Conservation (phyloP, 1,140 invertebrate species). For the Eupeodes corollae region DNA sequence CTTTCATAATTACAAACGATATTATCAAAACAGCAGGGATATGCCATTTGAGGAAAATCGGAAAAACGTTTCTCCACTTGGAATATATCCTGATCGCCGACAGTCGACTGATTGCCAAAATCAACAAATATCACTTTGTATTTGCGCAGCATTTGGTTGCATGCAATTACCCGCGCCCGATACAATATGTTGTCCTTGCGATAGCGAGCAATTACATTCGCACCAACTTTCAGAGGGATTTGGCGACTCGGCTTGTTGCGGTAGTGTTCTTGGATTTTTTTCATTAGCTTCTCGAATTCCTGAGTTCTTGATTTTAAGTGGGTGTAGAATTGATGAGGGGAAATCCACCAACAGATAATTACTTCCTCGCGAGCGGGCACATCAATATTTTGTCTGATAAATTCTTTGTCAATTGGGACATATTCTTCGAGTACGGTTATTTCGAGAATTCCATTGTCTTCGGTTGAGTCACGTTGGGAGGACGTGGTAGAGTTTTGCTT, state of each 20-base stretch:
- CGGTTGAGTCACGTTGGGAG: not conserved
- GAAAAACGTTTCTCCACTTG: slow-evolving; percentile 52
- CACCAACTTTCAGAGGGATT: slow-evolving; percentile 40
- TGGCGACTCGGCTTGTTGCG: slow-evolving; percentile 40
- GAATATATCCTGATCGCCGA: slow-evolving; percentile 50
- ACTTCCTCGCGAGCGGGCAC: slow-evolving; percentile 35
- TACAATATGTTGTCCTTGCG: slow-evolving; percentile 56
- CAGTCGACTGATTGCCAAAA: slow-evolving; percentile 56
- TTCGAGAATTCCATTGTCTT: not conserved
- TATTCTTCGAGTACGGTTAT: slow-evolving; percentile 26
- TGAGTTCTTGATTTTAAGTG: slow-evolving; percentile 43
- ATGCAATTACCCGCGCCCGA: slow-evolving; percentile 48
- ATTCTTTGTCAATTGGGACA: slow-evolving; percentile 32
- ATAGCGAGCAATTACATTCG: slow-evolving; percentile 53
- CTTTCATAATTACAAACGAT: slow-evolving; percentile 43
- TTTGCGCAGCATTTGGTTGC: slow-evolving; percentile 41
- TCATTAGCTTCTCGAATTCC: slow-evolving; percentile 54
- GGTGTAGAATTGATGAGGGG: slow-evolving; percentile 56
- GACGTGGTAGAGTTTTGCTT: slow-evolving; percentile 3
- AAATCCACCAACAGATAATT: slow-evolving; percentile 49
- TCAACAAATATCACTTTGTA: slow-evolving; percentile 59
- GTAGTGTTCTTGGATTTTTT: slow-evolving; percentile 54
- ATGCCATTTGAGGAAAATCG: slow-evolving; percentile 54
- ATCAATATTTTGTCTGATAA: slow-evolving; percentile 23
- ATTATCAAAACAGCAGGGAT: slow-evolving; percentile 50